phyloP scores from a whole-genome alignment of 2,797 vertebrate species.

The Anomalospiza imberbis region DNA sequence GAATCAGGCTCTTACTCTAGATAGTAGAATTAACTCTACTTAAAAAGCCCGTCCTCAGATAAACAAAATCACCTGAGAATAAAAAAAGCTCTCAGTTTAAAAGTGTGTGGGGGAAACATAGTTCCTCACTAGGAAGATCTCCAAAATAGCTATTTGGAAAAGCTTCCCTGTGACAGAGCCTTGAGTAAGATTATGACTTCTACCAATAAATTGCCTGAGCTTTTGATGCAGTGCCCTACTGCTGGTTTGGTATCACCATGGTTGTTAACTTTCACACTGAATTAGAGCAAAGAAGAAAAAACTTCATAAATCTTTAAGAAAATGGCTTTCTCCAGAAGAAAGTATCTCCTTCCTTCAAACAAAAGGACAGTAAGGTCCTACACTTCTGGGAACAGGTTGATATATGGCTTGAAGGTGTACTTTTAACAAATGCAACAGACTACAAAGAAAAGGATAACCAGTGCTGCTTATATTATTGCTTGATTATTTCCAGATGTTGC shows the following conservation, averaged over 20 bases:
- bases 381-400: neutral
- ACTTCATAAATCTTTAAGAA: neutral
- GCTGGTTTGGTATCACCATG: neutral
- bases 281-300: neutral
- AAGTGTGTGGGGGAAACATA: neutral
- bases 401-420: neutral
- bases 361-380: neutral
- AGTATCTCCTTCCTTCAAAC: neutral
- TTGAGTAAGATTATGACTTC: neutral
- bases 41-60: neutral
- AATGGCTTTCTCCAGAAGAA: neutral
- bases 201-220: neutral
- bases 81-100: neutral
- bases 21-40: neutral
- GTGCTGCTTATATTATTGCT: neutral
- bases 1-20: neutral
- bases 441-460: neutral
- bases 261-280: neutral
- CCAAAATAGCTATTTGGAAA: neutral
- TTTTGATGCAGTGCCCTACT: neutral
- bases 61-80: neutral
- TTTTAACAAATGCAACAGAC: neutral
- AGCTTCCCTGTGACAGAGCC: neutral
- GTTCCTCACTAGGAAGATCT: neutral
- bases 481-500: conserved; percentile 9